Evolutionary conservation across 2,113 vertebrate genomes (phyloP).

Genomic region (Ardeotis arabs): DNA sequence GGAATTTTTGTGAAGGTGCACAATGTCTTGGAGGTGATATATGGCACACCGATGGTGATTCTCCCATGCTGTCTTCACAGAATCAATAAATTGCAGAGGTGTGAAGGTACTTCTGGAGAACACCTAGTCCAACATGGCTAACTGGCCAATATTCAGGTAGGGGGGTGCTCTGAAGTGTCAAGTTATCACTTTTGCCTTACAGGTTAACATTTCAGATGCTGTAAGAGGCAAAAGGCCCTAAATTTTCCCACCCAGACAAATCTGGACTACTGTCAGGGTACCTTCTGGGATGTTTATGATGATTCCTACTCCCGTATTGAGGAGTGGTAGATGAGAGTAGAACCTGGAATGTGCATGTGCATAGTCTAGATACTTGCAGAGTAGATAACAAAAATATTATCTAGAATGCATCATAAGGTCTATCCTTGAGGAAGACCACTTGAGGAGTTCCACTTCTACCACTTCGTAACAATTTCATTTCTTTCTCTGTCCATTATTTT

Average conservation of each 20-base stretch:
- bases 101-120: background rate
- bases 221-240: background rate
- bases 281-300: background rate
- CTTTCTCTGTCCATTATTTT: background rate
- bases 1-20: background rate
- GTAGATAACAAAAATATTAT: background rate
- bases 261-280: background rate
- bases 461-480: background rate
- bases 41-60: background rate
- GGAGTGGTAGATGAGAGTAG: background rate
- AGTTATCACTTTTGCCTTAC: background rate
- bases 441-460: background rate
- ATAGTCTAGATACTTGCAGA: background rate
- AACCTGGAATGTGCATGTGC: background rate
- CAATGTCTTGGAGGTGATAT: background rate
- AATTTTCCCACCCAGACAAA: background rate
- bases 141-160: background rate
- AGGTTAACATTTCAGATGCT: background rate
- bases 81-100: rapidly evolving
- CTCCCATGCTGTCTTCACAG: background rate
- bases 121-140: background rate
- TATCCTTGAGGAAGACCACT: background rate
- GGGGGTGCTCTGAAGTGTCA: background rate
- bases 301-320: background rate
- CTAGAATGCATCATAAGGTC: background rate